Percentiles rank a stretch among this genome's conserved stretches.
Evolutionary conservation across 2,113 vertebrate species (phyloP).

Genomic region (Acinonyx jubatus): DNA sequence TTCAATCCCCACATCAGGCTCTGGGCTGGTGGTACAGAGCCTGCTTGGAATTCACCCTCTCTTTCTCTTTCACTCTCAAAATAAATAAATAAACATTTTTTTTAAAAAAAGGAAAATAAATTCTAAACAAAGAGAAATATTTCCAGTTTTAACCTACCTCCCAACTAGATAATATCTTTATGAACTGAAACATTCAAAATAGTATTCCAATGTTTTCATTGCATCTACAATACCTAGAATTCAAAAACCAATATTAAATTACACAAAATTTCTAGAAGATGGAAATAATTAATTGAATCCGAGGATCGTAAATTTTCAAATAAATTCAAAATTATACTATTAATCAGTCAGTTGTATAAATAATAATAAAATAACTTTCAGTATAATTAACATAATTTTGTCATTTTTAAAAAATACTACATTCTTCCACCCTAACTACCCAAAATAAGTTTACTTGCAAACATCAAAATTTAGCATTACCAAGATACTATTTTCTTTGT

Average conservation of each 20-base stretch:
- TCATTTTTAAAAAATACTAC: background rate
- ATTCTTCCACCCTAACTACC: background rate
- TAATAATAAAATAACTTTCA: background rate
- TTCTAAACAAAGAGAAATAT: background rate
- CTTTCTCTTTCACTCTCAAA: background rate
- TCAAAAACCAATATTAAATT: background rate
- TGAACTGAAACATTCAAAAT: conserved; percentile 14
- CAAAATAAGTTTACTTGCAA: conserved; percentile 1
- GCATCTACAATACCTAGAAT: background rate
- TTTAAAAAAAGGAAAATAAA: background rate
- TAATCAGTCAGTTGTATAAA: background rate
- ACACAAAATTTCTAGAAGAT: background rate
- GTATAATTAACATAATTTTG: background rate
- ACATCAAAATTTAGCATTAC: background rate
- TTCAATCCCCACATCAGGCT: background rate
- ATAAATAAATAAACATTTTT: background rate
- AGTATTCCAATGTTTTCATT: background rate
- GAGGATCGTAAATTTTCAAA: background rate
- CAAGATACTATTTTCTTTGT: background rate
- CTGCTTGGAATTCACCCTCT: background rate
- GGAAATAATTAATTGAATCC: background rate
- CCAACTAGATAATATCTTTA: background rate
- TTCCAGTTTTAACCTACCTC: background rate
- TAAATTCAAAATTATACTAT: background rate
- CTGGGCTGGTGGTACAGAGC: no score